Evolutionary conservation across 2,888 invertebrate genomes (phyloP), one percentile per base, ranked within the genome.

Genomic region (Emmelina monodactyla): DNA sequence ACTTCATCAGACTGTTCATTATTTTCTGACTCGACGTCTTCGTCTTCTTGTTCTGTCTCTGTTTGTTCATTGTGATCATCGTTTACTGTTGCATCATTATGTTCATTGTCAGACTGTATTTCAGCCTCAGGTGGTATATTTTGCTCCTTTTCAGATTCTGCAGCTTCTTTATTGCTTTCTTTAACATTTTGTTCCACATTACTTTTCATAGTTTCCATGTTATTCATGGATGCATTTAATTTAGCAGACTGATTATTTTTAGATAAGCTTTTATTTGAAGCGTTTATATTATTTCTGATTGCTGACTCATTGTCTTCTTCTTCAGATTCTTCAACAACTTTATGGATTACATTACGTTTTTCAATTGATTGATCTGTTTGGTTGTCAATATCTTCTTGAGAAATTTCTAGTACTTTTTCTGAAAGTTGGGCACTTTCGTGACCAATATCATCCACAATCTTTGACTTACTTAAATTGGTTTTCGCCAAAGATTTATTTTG

Each of bases 241-340:
- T n/a, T n/a, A n/a, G n/a, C n/a, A n/a, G n/a, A n/a, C n/a, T n/a
- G n/a, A n/a, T n/a, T n/a, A n/a, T n/a, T n/a, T n/a, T n/a, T n/a
- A n/a, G n/a, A n/a, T n/a, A n/a, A n/a, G n/a, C n/a, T n/a, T n/a
- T n/a, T n/a, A n/a, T n/a, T n/a, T n/a, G n/a, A n/a, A n/a, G n/a
- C n/a, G n/a, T 41, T 14, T 19, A 16, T 30, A 19, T 43, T 34
- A 31, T 14, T 39, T 30, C 40, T 33, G 34, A 40, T 33, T 2
- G 19, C 28, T 9, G 28, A 4, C 4, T 28, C 28, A 4, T 4
- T 32, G 28, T 28, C 42, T 31, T 33, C 16, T 22, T 32, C 33
- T 28, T 34, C 29, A 3, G 32, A 15, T 22, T 34, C 34, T 13
- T 15, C 15, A 12, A 22, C 16, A 12, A 16, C 16, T 19, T 37